Percentiles rank a stretch among this genome's conserved stretches.
These are phyloP conservation scores for Leptopilina syphax DNA, from an alignment of 2,888 invertebrate species.

Conservation along the genomic window DNA sequence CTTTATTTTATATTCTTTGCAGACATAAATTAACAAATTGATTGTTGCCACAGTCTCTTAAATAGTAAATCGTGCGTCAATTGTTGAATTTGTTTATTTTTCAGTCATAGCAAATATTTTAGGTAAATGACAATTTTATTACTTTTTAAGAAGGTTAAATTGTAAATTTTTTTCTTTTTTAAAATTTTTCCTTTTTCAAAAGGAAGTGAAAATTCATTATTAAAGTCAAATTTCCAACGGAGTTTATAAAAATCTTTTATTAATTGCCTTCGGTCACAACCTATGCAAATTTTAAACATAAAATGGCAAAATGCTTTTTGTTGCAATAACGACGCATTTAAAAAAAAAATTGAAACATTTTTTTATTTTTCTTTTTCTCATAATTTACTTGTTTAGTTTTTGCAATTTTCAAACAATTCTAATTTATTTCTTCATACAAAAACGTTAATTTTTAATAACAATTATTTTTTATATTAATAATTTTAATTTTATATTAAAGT, in stretches of 20 bases:
- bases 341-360: too few relatives aligned
- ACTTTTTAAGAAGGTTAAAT: background rate
- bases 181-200: too few relatives aligned
- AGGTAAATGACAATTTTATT: background rate
- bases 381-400: too few relatives aligned
- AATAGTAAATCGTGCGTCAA: background rate
- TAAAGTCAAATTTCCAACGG: background rate
- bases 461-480: too few relatives aligned
- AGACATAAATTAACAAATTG: background rate
- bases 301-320: too few relatives aligned
- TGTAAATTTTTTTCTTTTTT: background rate
- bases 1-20: background rate
- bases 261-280: background rate
- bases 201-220: background rate
- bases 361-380: too few relatives aligned
- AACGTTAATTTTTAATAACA: too few relatives aligned
- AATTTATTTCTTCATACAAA: too few relatives aligned
- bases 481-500: too few relatives aligned
- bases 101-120: background rate
- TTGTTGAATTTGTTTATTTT: background rate
- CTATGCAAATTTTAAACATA: background rate
- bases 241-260: background rate
- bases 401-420: too few relatives aligned
- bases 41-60: background rate
- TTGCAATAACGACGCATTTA: too few relatives aligned